Evolutionary conservation across 2,113 vertebrate species (phyloP), one percentile per base, ranked within the genome.

Genomic region (Erythrocercus mccallii): DNA sequence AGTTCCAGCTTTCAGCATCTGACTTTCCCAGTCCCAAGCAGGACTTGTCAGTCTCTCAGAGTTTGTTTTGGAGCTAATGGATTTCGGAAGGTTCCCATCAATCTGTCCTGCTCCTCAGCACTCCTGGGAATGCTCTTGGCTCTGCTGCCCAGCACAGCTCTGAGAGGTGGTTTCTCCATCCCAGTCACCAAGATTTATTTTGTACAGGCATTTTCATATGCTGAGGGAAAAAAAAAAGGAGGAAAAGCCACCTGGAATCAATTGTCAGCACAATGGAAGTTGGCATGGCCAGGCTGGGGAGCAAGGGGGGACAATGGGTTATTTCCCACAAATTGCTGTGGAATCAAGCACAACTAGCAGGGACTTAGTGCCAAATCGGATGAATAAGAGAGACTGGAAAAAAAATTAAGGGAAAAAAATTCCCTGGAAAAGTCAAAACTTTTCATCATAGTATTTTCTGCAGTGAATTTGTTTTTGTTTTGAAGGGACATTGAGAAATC

Each of bases 221-320:
- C 81, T 77, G 40, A 70, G 33, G 6, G 7, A 20, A 72, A 44
- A 76, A 72, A 51, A 80, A 51, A 78, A 10, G 12, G 54, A 64
- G 66, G 50, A 33, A 77, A 56, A 38, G 4, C 21, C 92, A 92
- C 92, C 93, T 94, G 87, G 92, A 96, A 93, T 83, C 79, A 88
- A 88, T 97, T 92, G 85, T 84, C 69, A 94, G 90, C 79, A 96
- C 92, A 94, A 91, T 97, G 88, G 88, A 78, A 92, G 93, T 14
- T 96, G 94, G 93, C 92, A 95, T 86, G 53, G 94, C 62, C 70
- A 76, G 30, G 4, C 94, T 84, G 69, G 91, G 79, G 91, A 94
- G 91, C 92, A 81, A 93, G 64, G 91, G 47, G 88, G 91, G 94
- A 96, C 92, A 94, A 56, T 88, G 65, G 86, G 62, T 88, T 89